Base-by-base conservation (phyloP, 1,140 invertebrate genomes). In the Drosophila prosaltans region DNA sequence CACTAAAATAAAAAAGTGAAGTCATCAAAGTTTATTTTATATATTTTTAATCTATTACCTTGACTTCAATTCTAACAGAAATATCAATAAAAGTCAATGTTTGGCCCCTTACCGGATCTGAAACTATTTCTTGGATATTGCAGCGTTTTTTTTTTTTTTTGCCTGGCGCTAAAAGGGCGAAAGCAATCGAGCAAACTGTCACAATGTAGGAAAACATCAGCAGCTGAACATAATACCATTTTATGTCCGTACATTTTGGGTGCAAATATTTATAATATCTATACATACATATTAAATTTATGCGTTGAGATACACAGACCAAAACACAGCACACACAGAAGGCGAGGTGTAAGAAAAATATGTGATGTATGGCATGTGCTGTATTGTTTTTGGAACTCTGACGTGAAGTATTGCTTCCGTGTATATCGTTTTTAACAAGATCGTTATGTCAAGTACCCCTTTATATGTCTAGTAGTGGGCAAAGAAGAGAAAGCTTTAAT, bases 261-360 rank as follows among this genome's bases (percentile, higher is more conserved):
- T 75, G 81, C 61, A 84, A 80, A 84, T 86, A 78, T 75, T 69
- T 74, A 73, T 65, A 69, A 9, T 48, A 58, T 57, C 41, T 48
- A 11, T 11, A 43, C 36, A 43, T 41, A 55, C 11, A 67, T 61
- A 68, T 64, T 48, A 16, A 21, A 21, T 48, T n/a, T 48, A 11
- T 48, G 0, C 11, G 3, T 16, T 16, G n/a, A 45, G 28, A 57
- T 32, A 32, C 11, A 40, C 58, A 65, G 62, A 58, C 68, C 73
- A 66, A 68, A 57, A 66, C 59, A 70, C 78, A 62, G 57, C 57
- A 43, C 54, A 77, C 48, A 63, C 32, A 48, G 40, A 62, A 30
- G 65, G 65, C 48, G 51, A 26, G 57, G 30, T 71, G 60, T 39
- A 30, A 30, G 3, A 24, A 16, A 48, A 8, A 3, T 24, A 48